These are phyloP conservation scores for Mesochorus sp. DNA, from an alignment of 2,888 invertebrate species.

Conservation along the genomic window DNA sequence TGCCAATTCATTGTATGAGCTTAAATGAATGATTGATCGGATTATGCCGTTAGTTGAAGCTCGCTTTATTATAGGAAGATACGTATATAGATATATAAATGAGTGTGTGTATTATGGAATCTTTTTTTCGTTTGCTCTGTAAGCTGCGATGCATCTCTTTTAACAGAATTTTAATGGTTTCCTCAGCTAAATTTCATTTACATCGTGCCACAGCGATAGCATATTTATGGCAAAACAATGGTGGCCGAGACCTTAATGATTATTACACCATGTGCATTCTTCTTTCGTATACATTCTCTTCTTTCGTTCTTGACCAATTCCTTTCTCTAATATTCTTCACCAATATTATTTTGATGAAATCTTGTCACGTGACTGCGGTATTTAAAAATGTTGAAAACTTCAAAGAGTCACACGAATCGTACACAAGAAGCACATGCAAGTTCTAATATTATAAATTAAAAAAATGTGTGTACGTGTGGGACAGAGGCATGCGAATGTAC, in stretches of 20 bases:
- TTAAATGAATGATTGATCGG: not conserved
- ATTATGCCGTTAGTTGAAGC: slow-evolving; percentile 10
- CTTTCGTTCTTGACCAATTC: not conserved
- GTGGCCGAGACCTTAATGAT: slow-evolving; percentile 41
- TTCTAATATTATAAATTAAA: not conserved
- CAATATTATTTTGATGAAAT: slow-evolving; percentile 36
- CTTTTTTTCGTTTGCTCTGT: slow-evolving; percentile 1
- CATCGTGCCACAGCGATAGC: not conserved
- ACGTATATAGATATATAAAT: slow-evolving; percentile 1
- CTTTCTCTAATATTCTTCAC: not conserved
- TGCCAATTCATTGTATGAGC: slow-evolving; percentile 1
- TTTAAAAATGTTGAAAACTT: slow-evolving; percentile 31
- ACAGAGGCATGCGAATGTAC: not conserved
- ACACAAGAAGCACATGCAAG: not conserved
- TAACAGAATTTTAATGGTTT: slow-evolving; percentile 39
- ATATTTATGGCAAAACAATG: not conserved
- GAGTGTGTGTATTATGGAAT: no score
- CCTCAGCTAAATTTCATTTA: slow-evolving; percentile 32
- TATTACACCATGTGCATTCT: slow-evolving; percentile 14
- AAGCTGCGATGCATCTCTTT: not conserved
- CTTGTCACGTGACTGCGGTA: slow-evolving; percentile 61
- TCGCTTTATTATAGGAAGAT: not conserved
- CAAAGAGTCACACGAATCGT: not conserved
- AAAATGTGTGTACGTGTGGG: not conserved
- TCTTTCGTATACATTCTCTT: not conserved